These are phyloP conservation scores for Embidobia sp. DNA, from an alignment of 2,888 invertebrate genomes.

Conservation along the genomic window DNA sequence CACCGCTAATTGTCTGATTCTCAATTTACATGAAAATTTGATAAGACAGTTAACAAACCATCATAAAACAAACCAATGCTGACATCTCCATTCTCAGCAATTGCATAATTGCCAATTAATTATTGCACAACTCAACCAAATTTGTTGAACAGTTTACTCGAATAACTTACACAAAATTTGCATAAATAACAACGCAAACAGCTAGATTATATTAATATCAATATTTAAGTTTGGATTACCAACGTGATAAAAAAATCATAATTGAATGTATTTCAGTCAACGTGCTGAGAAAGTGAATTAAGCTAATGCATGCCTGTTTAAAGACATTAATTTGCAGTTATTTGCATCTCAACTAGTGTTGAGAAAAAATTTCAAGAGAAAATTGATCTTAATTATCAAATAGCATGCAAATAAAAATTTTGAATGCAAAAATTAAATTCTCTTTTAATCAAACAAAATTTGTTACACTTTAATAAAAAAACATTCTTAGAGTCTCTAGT, in stretches of 20 bases:
- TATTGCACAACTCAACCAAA: too few species aligned
- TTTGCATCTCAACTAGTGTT: conserved; percentile 2
- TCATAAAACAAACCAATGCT: too few species aligned
- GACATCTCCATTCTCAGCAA: too few species aligned
- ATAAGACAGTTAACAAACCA: too few species aligned
- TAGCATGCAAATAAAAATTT: too few species aligned
- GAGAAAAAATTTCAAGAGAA: neutral
- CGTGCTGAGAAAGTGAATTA: conserved; percentile 7
- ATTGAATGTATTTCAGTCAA: conserved; percentile 10
- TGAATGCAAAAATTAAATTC: too few species aligned
- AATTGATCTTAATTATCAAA: conserved; percentile 12
- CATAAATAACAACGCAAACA: conserved; percentile 4
- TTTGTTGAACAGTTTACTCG: neutral
- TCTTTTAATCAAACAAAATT: too few species aligned
- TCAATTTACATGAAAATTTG: too few species aligned
- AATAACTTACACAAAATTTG: neutral
- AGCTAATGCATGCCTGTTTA: conserved; percentile 6
- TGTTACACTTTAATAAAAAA: too few species aligned
- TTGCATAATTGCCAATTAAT: too few species aligned
- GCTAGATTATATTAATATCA: neutral
- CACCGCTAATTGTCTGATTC: too few species aligned
- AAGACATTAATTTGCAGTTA: conserved; percentile 17
- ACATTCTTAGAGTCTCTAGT: too few species aligned
- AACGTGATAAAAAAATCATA: conserved; percentile 4
- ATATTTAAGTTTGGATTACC: conserved; percentile 5